phyloP scores from a whole-genome alignment of 1,140 invertebrate genomes.

The Bactericera cockerelli region DNA sequence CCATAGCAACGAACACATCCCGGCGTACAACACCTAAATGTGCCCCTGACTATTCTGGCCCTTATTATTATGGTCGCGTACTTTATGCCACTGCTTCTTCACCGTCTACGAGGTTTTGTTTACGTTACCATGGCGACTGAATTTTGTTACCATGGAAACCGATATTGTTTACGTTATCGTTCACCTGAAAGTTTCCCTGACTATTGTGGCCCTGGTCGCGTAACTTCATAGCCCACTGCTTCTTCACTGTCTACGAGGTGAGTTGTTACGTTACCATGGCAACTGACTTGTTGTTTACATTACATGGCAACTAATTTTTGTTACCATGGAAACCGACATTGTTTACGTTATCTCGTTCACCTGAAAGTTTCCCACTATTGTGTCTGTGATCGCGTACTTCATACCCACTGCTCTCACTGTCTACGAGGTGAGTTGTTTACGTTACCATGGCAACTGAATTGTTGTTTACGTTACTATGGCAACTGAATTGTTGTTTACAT shows the following conservation, averaged over 20 bases:
- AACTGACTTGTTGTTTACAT: too few species aligned
- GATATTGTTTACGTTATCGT: too few species aligned
- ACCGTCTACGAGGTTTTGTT: conserved; percentile 51
- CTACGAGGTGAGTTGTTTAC: conserved; percentile 45
- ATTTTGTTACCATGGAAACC: too few species aligned
- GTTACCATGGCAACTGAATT: too few species aligned
- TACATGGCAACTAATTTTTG: too few species aligned
- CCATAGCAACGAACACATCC: too few species aligned
- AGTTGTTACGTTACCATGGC: too few species aligned
- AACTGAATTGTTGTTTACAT: conserved; percentile 7
- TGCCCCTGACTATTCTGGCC: conserved; percentile 44
- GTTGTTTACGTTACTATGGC: too few species aligned
- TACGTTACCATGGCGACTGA: too few species aligned
- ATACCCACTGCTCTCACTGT: conserved; percentile 59
- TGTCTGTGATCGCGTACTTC: conserved; percentile 49
- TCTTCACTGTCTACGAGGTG: conserved; percentile 65
- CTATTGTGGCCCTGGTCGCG: conserved; percentile 45
- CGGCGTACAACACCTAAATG: conserved; percentile 47
- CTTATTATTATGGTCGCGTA: conserved; percentile 60
- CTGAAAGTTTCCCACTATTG: conserved; percentile 47
- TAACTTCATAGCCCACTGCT: conserved; percentile 57
- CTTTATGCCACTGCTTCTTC: conserved; percentile 54
- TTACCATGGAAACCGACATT: too few species aligned
- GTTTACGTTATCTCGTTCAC: too few species aligned
- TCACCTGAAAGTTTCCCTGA: conserved; percentile 51